A percentile compares a stretch with the other conserved stretches of the same genome.
phyloP scores from a whole-genome alignment of 2,888 invertebrate species.

The Eilema sororculum region DNA sequence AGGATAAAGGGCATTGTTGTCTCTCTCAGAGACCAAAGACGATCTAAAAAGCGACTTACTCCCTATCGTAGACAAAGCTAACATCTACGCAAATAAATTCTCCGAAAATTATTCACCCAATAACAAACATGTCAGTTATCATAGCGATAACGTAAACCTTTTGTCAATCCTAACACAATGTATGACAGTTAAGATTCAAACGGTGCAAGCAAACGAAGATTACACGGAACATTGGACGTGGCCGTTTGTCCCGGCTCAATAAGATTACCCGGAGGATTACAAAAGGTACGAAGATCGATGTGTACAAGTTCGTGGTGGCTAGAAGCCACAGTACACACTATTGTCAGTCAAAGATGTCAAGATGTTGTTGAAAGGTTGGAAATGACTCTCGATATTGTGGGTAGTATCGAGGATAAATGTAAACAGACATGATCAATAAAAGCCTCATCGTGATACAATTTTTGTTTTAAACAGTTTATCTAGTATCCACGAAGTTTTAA shows the following conservation, averaged over 20 bases:
- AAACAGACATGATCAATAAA: too few relatives aligned
- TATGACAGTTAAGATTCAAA: slow-evolving; percentile 43
- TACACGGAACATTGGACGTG: slow-evolving; percentile 59
- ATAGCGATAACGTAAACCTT: slow-evolving; percentile 15
- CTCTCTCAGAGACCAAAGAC: not conserved
- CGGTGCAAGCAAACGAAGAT: slow-evolving; percentile 45
- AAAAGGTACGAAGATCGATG: slow-evolving; percentile 58
- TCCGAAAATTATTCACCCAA: not conserved
- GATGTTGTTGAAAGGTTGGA: not conserved
- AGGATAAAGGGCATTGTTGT: not conserved
- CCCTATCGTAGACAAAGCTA: slow-evolving; percentile 1
- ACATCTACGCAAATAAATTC: not conserved
- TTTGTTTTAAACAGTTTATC: too few relatives aligned
- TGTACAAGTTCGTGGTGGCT: slow-evolving; percentile 59
- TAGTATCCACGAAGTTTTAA: too few relatives aligned
- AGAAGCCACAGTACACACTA: slow-evolving; percentile 54
- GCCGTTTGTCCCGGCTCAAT: slow-evolving; percentile 63
- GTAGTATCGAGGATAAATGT: not conserved
- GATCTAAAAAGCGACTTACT: not conserved
- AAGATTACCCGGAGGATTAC: slow-evolving; percentile 66
- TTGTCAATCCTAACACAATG: slow-evolving; percentile 17
- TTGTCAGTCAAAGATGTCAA: not conserved
- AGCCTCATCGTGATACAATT: too few relatives aligned
- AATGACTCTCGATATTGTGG: not conserved
- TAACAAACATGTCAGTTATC: slow-evolving; percentile 6